Conservation (phyloP, 2,888 invertebrate genomes). For the Patella depressa region DNA sequence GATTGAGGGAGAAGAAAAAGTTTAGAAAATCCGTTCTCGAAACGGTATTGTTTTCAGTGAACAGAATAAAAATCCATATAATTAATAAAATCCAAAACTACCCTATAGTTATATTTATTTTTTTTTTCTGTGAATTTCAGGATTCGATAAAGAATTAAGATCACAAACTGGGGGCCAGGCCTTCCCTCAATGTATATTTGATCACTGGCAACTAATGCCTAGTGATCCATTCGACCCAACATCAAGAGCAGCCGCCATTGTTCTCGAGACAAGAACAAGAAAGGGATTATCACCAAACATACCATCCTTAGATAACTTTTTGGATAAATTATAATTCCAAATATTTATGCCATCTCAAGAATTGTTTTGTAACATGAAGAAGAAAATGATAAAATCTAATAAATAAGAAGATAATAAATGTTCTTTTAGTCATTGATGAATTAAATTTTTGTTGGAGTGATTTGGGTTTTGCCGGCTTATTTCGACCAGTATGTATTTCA, state of each 20-base stretch:
- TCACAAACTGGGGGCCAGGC: conserved; percentile 98
- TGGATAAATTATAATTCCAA: conserved; percentile 94
- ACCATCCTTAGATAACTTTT: conserved; percentile 92
- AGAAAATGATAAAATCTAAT: too few relatives aligned
- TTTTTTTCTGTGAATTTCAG: conserved; percentile 60
- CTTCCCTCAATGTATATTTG: conserved; percentile 99
- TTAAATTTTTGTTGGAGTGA: too few relatives aligned
- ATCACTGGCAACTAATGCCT: conserved; percentile 98
- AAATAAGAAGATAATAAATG: too few relatives aligned
- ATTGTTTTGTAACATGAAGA: too few relatives aligned
- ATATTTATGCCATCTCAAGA: too few relatives aligned
- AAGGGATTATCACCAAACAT: conserved; percentile 98
- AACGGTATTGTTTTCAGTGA: too few relatives aligned
- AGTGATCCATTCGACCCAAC: conserved; percentile 89
- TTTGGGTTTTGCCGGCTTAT: too few relatives aligned
- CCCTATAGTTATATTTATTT: background rate
- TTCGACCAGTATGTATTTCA: too few relatives aligned
- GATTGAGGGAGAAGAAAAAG: too few relatives aligned
- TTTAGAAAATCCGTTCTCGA: too few relatives aligned
- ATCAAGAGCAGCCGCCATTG: conserved; percentile 70
- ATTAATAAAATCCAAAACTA: background rate
- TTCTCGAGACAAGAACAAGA: conserved; percentile 93
- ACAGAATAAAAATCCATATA: too few relatives aligned
- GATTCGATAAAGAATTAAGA: conserved; percentile 96
- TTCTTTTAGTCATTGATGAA: too few relatives aligned